A percentile compares a stretch with the other conserved stretches of the same genome.
phyloP scores from a whole-genome alignment of 2,888 invertebrate genomes.

The Sinotaia quadrata region DNA sequence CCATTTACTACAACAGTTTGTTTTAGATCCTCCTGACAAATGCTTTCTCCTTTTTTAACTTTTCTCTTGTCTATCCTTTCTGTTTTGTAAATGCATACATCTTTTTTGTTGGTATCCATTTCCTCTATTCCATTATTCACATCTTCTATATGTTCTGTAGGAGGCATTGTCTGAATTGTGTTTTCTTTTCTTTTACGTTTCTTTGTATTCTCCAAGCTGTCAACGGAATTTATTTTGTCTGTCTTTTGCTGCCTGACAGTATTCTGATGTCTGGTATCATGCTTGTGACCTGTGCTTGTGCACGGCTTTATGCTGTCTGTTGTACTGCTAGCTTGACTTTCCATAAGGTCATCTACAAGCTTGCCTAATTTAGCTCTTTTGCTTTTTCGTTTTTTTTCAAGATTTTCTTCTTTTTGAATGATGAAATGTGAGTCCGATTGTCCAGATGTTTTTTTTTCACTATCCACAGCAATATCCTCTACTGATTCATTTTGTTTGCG shows the following conservation, averaged over 20 bases:
- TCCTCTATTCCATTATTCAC: background rate
- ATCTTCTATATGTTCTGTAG: background rate
- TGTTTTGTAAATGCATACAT: too few relatives aligned
- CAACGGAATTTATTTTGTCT: too few relatives aligned
- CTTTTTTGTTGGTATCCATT: background rate
- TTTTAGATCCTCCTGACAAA: too few relatives aligned
- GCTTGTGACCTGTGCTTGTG: background rate
- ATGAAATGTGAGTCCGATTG: too few relatives aligned
- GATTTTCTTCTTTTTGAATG: conserved; percentile 17
- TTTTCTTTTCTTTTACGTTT: background rate
- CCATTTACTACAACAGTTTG: too few relatives aligned
- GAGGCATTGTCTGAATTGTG: background rate
- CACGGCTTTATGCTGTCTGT: background rate
- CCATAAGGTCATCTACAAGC: background rate
- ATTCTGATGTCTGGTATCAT: background rate
- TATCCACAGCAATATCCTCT: background rate
- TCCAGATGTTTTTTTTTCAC: background rate
- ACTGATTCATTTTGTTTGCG: background rate
- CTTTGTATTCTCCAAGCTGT: background rate
- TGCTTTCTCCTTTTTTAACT: too few relatives aligned
- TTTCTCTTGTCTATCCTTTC: too few relatives aligned
- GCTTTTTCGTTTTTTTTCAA: conserved; percentile 3
- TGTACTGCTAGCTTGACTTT: background rate
- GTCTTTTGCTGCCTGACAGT: too few relatives aligned
- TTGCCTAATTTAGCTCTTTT: conserved; percentile 4